Percentiles rank a stretch among this genome's conserved stretches.
Conservation (phyloP, 30 jellyfish, hydroid and myxozoan genomes). For the Cassiopea andromeda region DNA sequence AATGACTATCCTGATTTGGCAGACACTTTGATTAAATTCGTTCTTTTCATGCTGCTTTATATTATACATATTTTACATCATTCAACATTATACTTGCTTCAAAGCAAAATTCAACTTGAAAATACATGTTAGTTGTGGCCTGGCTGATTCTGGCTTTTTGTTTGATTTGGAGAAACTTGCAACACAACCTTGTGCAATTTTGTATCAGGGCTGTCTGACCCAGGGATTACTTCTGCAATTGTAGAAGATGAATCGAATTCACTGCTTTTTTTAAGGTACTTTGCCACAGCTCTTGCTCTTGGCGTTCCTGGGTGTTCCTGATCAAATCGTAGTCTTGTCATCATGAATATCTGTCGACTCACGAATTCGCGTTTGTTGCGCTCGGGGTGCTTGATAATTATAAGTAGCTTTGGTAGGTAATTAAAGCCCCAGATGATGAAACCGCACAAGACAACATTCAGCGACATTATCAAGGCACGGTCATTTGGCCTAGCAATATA, state of each 20-base stretch:
- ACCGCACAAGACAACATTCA: constrained; percentile 38
- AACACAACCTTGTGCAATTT: background rate
- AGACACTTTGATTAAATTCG: too few species aligned
- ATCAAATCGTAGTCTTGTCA: constrained; percentile 35
- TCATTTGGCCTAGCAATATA: constrained; percentile 46
- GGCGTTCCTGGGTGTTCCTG: constrained; percentile 8
- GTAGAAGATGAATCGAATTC: background rate
- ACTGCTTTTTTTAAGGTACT: background rate
- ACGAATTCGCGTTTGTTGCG: constrained; percentile 34
- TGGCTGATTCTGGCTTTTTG: background rate
- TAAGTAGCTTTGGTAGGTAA: constrained; percentile 50
- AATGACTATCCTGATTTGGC: too few species aligned
- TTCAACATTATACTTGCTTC: too few species aligned
- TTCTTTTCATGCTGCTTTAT: too few species aligned
- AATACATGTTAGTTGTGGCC: background rate
- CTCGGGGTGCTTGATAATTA: constrained; percentile 51
- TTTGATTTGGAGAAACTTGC: background rate
- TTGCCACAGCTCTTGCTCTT: constrained; percentile 4
- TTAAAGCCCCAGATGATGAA: constrained; percentile 55
- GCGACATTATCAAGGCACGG: constrained; percentile 55
- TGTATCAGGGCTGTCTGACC: background rate
- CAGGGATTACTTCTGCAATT: background rate
- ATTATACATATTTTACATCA: too few species aligned
- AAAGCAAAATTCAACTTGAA: too few species aligned
- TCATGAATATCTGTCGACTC: constrained; percentile 46